Conservation (phyloP, 1,140 invertebrate genomes). For the Mactra quadrangularis region DNA sequence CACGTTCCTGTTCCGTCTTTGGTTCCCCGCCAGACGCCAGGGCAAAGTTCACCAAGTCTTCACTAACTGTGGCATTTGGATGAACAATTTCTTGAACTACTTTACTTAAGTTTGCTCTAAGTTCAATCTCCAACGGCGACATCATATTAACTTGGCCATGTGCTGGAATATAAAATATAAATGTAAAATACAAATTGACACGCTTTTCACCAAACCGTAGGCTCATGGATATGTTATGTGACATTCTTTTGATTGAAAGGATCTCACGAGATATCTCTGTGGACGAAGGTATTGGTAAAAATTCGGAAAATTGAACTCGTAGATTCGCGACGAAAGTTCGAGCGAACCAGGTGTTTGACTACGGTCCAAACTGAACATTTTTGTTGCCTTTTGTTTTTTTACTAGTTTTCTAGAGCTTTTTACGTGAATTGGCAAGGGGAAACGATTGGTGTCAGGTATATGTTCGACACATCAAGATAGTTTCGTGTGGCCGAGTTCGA, state of each 20-base stretch:
- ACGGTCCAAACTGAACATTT: too few species aligned
- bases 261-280: neutral
- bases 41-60: constrained; percentile 13
- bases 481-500: too few species aligned
- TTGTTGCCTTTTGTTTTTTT: too few species aligned
- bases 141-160: neutral
- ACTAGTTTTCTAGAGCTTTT: too few species aligned
- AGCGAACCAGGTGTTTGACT: too few species aligned
- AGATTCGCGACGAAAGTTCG: too few species aligned
- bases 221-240: neutral
- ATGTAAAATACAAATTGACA: too few species aligned
- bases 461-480: too few species aligned
- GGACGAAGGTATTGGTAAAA: neutral
- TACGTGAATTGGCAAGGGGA: too few species aligned
- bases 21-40: neutral
- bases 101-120: constrained; percentile 13
- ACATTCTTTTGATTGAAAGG: neutral
- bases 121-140: neutral
- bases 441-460: too few species aligned
- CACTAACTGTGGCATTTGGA: neutral
- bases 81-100: neutral
- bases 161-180: neutral
- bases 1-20: neutral
- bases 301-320: neutral
- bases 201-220: too few species aligned